Conservation (phyloP, 1,140 invertebrate genomes). For the Akabosia matsudoensis region DNA sequence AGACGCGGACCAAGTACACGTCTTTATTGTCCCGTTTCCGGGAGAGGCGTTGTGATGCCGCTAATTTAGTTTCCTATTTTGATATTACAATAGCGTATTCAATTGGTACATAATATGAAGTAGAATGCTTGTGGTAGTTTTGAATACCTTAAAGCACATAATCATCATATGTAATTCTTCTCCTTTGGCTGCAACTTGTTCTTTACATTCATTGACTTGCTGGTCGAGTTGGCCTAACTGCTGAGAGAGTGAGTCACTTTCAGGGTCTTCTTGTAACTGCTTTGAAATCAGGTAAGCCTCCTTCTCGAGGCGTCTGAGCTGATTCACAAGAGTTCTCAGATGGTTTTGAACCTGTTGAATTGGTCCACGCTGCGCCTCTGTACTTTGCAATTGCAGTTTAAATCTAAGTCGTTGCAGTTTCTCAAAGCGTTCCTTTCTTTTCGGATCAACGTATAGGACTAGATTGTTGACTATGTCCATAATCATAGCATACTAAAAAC, state of each 20-base stretch:
- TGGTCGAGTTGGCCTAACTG: slow-evolving; percentile 70
- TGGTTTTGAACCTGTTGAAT: slow-evolving; percentile 88
- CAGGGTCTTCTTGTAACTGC: slow-evolving; percentile 65
- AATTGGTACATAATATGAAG: background rate
- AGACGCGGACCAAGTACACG: slow-evolving; percentile 72
- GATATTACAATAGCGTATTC: slow-evolving; percentile 21
- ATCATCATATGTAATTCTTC: slow-evolving; percentile 91
- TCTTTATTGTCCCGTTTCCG: slow-evolving; percentile 61
- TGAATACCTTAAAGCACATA: slow-evolving; percentile 71
- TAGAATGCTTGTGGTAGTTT: too few species aligned
- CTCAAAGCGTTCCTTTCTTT: slow-evolving; percentile 85
- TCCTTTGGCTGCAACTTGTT: slow-evolving; percentile 75
- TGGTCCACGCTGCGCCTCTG: slow-evolving; percentile 84
- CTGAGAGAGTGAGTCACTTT: slow-evolving; percentile 59
- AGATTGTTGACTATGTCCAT: slow-evolving; percentile 97
- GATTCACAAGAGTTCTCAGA: slow-evolving; percentile 69
- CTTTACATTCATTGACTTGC: slow-evolving; percentile 84
- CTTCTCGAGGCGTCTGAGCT: slow-evolving; percentile 77
- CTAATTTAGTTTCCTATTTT: slow-evolving; percentile 45
- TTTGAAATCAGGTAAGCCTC: slow-evolving; percentile 87
- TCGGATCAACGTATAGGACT: slow-evolving; percentile 91
- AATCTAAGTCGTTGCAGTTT: slow-evolving; percentile 87
- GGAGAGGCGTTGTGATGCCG: slow-evolving; percentile 42
- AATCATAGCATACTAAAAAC: slow-evolving; percentile 81
- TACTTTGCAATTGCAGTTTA: slow-evolving; percentile 81